These are phyloP conservation scores for Brachionus sp. DNA, from an alignment of 1,140 invertebrate species.

Conservation along the genomic window DNA sequence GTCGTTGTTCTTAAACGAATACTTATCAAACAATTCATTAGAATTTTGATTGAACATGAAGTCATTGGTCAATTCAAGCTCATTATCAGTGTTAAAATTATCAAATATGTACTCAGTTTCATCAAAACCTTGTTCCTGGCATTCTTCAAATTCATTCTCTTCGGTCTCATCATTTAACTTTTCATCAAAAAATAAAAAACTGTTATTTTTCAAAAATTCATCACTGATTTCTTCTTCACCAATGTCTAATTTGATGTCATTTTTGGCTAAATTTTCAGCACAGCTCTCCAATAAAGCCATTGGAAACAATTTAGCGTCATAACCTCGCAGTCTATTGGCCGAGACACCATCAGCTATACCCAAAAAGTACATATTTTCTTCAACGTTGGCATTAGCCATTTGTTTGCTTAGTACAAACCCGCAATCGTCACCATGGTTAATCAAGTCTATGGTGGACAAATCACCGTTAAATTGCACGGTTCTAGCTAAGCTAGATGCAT, in stretches of 20 bases:
- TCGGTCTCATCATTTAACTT: background rate
- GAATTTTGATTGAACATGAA: background rate
- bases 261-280: background rate
- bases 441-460: background rate
- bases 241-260: background rate
- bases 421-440: slow-evolving; percentile 31
- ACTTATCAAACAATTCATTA: slow-evolving; percentile 11
- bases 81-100: background rate
- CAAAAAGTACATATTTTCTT: slow-evolving; percentile 16
- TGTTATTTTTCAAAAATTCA: slow-evolving; percentile 25
- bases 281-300: background rate
- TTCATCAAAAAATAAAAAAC: background rate
- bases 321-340: slow-evolving; percentile 11
- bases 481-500: background rate
- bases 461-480: background rate
- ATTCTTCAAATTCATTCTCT: background rate
- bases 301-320: slow-evolving; percentile 43
- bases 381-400: background rate
- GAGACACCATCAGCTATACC: slow-evolving; percentile 43
- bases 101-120: background rate
- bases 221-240: background rate
- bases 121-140: background rate
- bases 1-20: background rate
- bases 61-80: background rate
- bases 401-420: background rate